Evolutionary conservation across 2,113 vertebrate species (phyloP).

Genomic region (Cavia aperea): DNA sequence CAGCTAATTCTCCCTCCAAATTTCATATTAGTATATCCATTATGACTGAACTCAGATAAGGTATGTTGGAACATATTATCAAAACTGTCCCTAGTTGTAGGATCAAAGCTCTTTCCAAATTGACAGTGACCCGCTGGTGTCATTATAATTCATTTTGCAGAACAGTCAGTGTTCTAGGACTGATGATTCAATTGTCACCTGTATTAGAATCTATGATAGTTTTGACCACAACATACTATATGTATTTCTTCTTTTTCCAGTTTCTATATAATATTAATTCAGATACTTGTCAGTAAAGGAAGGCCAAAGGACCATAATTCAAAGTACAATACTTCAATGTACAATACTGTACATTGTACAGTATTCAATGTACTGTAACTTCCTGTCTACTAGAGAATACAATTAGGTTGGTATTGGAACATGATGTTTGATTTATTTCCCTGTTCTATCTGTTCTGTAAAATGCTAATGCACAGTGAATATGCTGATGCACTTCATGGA

Average conservation of each 20-base stretch:
- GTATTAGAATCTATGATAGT: neutral
- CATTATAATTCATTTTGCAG: neutral
- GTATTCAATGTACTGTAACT: neutral
- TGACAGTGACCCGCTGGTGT: neutral
- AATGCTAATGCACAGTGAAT: neutral
- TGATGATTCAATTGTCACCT: neutral
- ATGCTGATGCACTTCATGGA: neutral
- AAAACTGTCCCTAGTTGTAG: neutral
- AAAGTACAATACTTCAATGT: neutral
- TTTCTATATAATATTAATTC: neutral
- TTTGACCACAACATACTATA: neutral
- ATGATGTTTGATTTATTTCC: neutral
- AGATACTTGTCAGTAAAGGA: neutral
- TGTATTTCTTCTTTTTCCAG: neutral
- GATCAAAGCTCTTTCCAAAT: neutral
- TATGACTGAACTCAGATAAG: neutral
- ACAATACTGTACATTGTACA: neutral
- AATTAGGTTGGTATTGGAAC: neutral
- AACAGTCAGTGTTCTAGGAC: neutral
- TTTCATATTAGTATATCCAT: neutral
- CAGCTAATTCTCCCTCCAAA: neutral
- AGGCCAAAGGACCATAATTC: neutral
- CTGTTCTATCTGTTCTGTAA: neutral
- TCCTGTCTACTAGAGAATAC: neutral
- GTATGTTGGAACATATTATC: neutral